Evolutionary conservation across 2,888 invertebrate species (phyloP), one percentile per base, ranked within the genome.

Genomic region (Lumbricus terrestris): DNA sequence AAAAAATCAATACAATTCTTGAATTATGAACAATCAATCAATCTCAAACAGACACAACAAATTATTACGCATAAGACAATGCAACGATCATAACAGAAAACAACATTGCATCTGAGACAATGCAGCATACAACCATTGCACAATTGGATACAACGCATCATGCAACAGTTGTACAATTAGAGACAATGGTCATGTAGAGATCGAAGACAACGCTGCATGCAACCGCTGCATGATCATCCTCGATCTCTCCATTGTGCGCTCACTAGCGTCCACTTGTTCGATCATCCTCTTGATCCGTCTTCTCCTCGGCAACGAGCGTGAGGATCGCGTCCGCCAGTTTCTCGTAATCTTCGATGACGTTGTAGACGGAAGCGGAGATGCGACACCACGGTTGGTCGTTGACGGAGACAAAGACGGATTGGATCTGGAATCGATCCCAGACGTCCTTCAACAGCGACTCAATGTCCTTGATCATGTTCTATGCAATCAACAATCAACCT

Each of bases 291-390:
- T n/a, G n/a, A n/a, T 33, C 20, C 47, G 23, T 16, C 89, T 40
- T 34, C 69, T 88, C 88, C 83, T 90, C 89, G 33, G 33, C 85
- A 20, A 40, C 20, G 35, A 92, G 89, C n/a, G 88, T 47, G 16
- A 93, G 88, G 29, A 94, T 91, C 88, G 94, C 93, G 85, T 93
- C 91, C 8, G 91, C 92, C 20, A 94, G 91, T 90, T 92, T 92
- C 47, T 91, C 91, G 90, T 93, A 93, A 47, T 94, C 94, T 5
- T 93, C 92, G 88, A 93, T 85, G 20, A 90, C 91, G 91, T 93
- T 94, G 92, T 94, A 93, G 40, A 94, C 92, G 89, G 94, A 94
- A n/a, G 92, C 93, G 16, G 94, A 94, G 40, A 94, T 93, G 82
- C 94, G 92, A 11, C 94, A 47, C 91, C 93, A 93, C 29, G 93